A percentile compares a stretch with the other conserved stretches of the same genome.
Conservation (phyloP, 2,113 vertebrate genomes). For the Oenanthe melanoleuca region DNA sequence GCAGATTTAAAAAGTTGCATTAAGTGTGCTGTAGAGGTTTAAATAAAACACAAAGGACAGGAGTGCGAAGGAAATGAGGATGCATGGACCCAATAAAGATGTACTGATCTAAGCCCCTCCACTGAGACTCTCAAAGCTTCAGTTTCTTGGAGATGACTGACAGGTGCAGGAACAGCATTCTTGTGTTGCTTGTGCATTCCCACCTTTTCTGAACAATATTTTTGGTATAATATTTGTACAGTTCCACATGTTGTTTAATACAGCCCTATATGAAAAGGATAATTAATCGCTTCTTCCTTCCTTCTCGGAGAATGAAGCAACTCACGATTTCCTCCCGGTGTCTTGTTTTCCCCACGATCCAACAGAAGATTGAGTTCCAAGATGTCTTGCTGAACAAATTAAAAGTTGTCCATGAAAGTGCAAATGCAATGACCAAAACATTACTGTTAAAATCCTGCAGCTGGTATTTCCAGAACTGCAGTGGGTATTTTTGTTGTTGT, state of each 20-base stretch:
- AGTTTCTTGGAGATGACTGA: conserved; percentile 76
- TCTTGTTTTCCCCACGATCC: conserved; percentile 78
- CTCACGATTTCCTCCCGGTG: conserved; percentile 75
- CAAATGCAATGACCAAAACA: conserved; percentile 89
- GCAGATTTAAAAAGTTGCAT: conserved; percentile 86
- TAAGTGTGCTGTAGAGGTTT: conserved; percentile 81
- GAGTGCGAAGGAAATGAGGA: conserved; percentile 78
- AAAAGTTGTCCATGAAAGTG: conserved; percentile 90
- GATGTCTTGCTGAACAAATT: conserved; percentile 88
- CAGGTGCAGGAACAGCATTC: conserved; percentile 77
- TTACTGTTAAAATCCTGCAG: conserved; percentile 88
- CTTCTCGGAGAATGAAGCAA: conserved; percentile 73
- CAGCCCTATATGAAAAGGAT: conserved; percentile 85
- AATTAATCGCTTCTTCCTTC: conserved; percentile 73
- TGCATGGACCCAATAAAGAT: conserved; percentile 71
- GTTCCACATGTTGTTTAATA: conserved; percentile 86
- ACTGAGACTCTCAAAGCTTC: conserved; percentile 72
- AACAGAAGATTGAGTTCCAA: conserved; percentile 86
- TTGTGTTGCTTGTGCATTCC: conserved; percentile 75
- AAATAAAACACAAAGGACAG: conserved; percentile 75
- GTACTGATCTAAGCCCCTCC: conserved; percentile 74
- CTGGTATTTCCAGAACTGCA: conserved; percentile 83
- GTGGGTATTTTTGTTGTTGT: conserved; percentile 85
- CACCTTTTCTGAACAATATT: conserved; percentile 79
- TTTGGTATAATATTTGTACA: conserved; percentile 88